Percentiles rank a stretch among this genome's conserved stretches.
phyloP scores from a whole-genome alignment of 2,888 invertebrate species.

The Xanthia togata region DNA sequence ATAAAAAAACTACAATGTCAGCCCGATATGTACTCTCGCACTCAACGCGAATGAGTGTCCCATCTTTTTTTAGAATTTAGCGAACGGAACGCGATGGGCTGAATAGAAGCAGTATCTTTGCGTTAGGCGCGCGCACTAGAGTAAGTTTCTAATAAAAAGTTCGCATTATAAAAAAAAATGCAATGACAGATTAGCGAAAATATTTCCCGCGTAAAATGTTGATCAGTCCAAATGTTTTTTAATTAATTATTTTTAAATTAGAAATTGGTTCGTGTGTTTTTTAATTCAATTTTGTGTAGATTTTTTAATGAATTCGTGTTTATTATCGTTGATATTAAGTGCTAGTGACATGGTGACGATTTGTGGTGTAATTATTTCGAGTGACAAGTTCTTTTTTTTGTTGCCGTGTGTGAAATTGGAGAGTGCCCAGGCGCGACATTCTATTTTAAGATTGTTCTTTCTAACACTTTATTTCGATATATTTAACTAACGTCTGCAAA shows the following conservation, averaged over 20 bases:
- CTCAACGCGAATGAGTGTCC: conserved; percentile 82
- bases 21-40: conserved; percentile 74
- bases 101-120: conserved; percentile 82
- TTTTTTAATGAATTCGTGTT: conserved; percentile 36
- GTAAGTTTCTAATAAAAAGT: conserved; percentile 81
- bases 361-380: conserved; percentile 59
- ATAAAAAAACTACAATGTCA: conserved; percentile 70
- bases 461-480: conserved; percentile 61
- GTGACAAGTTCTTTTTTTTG: conserved; percentile 62
- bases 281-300: conserved; percentile 7
- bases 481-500: conserved; percentile 59
- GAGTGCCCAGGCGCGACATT: conserved; percentile 70
- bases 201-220: conserved; percentile 53
- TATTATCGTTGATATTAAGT: conserved; percentile 55
- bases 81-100: conserved; percentile 78
- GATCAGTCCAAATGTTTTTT: conserved; percentile 47
- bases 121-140: conserved; percentile 87
- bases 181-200: conserved; percentile 55
- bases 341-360: conserved; percentile 64
- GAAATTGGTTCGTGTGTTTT: neutral
- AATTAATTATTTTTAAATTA: conserved; percentile 9
- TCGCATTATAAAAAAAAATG: conserved; percentile 64
- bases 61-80: conserved; percentile 88
- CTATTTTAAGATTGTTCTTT: conserved; percentile 71
- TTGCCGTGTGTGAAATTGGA: conserved; percentile 69